Conservation (phyloP, 30 jellyfish, hydroid and myxozoan species). For the Hydra vulgaris region DNA sequence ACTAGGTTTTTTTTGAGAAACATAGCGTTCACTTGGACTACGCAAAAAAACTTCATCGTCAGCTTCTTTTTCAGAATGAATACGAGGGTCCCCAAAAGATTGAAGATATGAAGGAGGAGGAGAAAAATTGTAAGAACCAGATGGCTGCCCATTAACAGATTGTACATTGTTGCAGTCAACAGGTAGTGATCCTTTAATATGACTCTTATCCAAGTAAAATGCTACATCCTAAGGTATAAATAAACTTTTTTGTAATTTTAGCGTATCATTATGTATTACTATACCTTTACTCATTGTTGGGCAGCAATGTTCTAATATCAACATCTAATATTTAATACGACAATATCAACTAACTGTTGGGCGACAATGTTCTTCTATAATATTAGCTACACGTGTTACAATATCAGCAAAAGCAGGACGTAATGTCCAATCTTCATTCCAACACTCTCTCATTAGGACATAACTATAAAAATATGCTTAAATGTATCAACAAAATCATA, state of each 20-base stretch:
- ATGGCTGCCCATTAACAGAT: slow-evolving; percentile 56
- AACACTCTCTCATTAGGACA: slow-evolving; percentile 69
- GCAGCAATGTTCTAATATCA: too few relatives aligned
- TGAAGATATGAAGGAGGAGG: slow-evolving; percentile 79
- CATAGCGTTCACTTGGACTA: slow-evolving; percentile 29
- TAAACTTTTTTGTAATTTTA: too few relatives aligned
- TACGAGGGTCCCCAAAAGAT: slow-evolving; percentile 12
- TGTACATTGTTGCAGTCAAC: slow-evolving; percentile 20
- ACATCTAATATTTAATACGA: too few relatives aligned
- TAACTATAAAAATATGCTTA: slow-evolving; percentile 37
- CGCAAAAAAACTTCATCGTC: slow-evolving; percentile 14
- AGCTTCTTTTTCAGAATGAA: background rate
- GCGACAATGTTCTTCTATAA: slow-evolving; percentile 55
- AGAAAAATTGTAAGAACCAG: slow-evolving; percentile 40
- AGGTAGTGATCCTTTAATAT: slow-evolving; percentile 26
- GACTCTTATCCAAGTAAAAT: slow-evolving; percentile 41
- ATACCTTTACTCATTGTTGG: too few relatives aligned
- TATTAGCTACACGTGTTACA: slow-evolving; percentile 51
- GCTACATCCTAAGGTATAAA: background rate
- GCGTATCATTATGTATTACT: too few relatives aligned
- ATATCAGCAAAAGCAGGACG: slow-evolving; percentile 67
- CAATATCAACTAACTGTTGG: slow-evolving; percentile 65
- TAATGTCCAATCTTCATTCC: slow-evolving; percentile 63
- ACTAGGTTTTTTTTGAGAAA: too few relatives aligned
- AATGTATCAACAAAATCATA: background rate